Conservation (phyloP, 2,797 vertebrate genomes). For the Phataginus tetradactyla region DNA sequence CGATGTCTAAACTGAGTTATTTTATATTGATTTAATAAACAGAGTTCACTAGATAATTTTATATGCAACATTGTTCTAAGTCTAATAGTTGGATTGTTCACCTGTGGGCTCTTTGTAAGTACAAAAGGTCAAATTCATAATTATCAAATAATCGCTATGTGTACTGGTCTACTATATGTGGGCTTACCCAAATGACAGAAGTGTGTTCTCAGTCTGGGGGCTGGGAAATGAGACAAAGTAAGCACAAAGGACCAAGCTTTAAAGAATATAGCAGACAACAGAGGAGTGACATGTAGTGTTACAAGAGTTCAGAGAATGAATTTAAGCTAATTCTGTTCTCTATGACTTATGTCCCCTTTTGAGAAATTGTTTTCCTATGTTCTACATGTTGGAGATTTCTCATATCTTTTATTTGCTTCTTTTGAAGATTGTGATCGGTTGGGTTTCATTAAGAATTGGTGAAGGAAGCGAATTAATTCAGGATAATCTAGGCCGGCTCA, state of each 20-base stretch:
- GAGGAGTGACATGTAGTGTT: not conserved
- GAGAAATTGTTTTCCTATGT: constrained; percentile 1
- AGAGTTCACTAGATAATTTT: not conserved
- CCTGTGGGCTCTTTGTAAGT: not conserved
- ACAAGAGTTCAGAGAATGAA: not conserved
- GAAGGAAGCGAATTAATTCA: not conserved
- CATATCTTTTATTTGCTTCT: not conserved
- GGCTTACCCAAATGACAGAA: not conserved
- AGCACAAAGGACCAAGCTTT: not conserved
- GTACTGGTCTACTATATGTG: not conserved
- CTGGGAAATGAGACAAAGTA: not conserved
- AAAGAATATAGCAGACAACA: not conserved
- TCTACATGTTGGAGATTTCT: not conserved
- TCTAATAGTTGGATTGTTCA: not conserved
- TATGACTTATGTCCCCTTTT: not conserved
- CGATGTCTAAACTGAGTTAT: not conserved
- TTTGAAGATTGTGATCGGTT: not conserved
- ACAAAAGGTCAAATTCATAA: not conserved
- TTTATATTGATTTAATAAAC: constrained; percentile 10
- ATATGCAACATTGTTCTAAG: not conserved
- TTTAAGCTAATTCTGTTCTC: not conserved
- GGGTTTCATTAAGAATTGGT: not conserved
- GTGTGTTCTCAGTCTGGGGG: not conserved
- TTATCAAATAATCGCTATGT: not conserved
- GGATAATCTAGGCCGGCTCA: not conserved